Evolutionary conservation across 2,113 vertebrate genomes (phyloP), one percentile per base, ranked within the genome.

Genomic region (Sprattus sprattus): DNA sequence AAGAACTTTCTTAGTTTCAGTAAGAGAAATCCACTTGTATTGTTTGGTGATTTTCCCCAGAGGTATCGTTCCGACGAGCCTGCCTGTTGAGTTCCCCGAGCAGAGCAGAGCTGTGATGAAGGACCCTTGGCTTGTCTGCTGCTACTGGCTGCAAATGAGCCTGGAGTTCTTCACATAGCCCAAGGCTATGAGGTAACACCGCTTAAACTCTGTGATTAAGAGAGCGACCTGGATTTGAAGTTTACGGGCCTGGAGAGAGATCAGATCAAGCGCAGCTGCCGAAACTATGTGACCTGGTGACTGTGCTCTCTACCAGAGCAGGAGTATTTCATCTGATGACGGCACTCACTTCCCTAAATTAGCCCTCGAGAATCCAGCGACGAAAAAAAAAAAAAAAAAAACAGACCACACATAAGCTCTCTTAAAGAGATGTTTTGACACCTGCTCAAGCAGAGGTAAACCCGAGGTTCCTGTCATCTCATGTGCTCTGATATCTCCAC

Each of bases 361-460:
- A 78, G 28, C 71, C 71, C 71, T 15, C 9, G 10, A 78, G 25
- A 32, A 78, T 78, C 71, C 13, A 32, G 32, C 11, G 71, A 78
- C 71, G 39, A 15, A 13, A 15, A n/a, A 13, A 78, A 32, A 9
- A 71, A 78, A 78, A 78, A 32, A 13, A 71, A 78, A 78, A 78
- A 39, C 71, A 78, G 25, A 28, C 39, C 71, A 78, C 71, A 39
- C 71, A 16, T 28, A 78, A 78, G 71, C 71, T 39, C 32, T 16
- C 71, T 78, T 78, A 78, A 49, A 78, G 71, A 78, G 71, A 78
- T 78, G 71, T 32, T 28, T 44, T 39, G 71, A 78, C 71, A 78
- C 71, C 71, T 78, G 28, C 16, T 78, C 71, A 2, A 78, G 71
- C 71, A 3, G 28, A 78, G 28, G 8, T 11, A 2, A 15, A 15